Evolutionary conservation across 1,140 invertebrate genomes (phyloP).

Genomic region (Chironomus striatipennis): DNA sequence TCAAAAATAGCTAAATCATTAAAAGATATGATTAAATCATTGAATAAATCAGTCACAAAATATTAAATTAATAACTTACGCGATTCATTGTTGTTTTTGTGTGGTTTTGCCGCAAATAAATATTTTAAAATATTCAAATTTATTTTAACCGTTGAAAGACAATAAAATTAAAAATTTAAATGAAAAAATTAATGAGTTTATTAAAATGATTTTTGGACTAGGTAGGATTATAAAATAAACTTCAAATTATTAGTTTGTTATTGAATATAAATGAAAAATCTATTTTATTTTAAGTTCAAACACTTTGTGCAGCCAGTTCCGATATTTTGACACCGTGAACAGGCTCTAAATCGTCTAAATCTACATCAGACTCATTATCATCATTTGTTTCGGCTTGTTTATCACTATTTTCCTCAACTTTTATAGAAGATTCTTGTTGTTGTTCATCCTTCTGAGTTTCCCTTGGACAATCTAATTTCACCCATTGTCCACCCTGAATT

Average conservation of each 20-base stretch:
- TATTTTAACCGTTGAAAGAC: too few species aligned
- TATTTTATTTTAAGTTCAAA: neutral
- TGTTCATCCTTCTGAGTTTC: slow-evolving; percentile 26
- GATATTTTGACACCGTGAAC: slow-evolving; percentile 25
- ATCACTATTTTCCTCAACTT: slow-evolving; percentile 35
- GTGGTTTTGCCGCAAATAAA: neutral
- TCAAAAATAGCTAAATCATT: neutral
- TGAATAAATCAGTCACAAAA: neutral
- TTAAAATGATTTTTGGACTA: too few species aligned
- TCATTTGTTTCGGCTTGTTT: slow-evolving; percentile 31
- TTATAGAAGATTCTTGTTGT: slow-evolving; percentile 25
- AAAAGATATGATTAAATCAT: neutral
- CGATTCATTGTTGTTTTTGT: neutral
- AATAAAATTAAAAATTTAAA: too few species aligned
- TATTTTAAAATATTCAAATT: too few species aligned
- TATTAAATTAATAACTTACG: neutral
- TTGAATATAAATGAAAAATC: too few species aligned
- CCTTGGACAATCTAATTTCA: slow-evolving; percentile 58
- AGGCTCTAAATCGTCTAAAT: slow-evolving; percentile 42
- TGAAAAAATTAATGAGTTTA: too few species aligned
- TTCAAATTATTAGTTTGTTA: too few species aligned
- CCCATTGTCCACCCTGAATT: slow-evolving; percentile 73
- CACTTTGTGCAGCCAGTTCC: neutral
- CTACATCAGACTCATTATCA: slow-evolving; percentile 32
- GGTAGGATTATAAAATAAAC: too few species aligned